A percentile compares a stretch with the other conserved stretches of the same genome.
These are phyloP conservation scores for Cygnus buccinator DNA, from an alignment of 2,113 vertebrate genomes.

Conservation along the genomic window DNA sequence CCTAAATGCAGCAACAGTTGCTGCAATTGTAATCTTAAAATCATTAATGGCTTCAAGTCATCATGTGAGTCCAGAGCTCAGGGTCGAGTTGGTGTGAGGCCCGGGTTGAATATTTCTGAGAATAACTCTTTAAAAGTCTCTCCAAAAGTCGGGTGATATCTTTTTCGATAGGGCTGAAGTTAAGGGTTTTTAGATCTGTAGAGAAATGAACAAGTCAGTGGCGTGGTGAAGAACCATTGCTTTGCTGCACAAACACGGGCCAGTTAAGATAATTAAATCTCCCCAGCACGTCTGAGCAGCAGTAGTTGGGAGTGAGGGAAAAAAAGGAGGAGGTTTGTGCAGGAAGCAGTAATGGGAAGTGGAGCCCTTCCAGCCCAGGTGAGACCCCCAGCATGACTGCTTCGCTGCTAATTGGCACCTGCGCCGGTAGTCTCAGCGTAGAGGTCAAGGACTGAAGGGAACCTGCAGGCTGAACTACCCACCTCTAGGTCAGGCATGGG, in stretches of 20 bases:
- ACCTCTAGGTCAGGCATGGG: not conserved
- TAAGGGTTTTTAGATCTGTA: not conserved
- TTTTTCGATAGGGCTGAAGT: not conserved
- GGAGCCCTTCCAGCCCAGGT: not conserved
- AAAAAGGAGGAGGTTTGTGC: not conserved
- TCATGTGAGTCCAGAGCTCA: not conserved
- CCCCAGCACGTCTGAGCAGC: not conserved
- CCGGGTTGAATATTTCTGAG: not conserved
- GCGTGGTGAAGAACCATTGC: not conserved
- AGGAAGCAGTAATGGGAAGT: not conserved
- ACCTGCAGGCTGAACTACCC: not conserved
- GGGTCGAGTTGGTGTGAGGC: not conserved
- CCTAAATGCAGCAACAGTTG: not conserved
- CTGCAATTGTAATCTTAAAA: not conserved
- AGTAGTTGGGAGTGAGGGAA: not conserved
- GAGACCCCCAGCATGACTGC: not conserved
- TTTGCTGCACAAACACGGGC: not conserved
- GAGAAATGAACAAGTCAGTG: not conserved
- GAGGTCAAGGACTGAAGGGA: not conserved
- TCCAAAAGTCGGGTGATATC: not conserved
- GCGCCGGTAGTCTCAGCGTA: not conserved
- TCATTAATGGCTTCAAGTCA: not conserved
- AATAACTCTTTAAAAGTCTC: not conserved
- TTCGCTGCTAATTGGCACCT: slow-evolving; percentile 4
- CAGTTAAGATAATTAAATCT: not conserved